These are phyloP conservation scores for Okapia johnstoni DNA, from an alignment of 2,113 vertebrate genomes.

Conservation along the genomic window DNA sequence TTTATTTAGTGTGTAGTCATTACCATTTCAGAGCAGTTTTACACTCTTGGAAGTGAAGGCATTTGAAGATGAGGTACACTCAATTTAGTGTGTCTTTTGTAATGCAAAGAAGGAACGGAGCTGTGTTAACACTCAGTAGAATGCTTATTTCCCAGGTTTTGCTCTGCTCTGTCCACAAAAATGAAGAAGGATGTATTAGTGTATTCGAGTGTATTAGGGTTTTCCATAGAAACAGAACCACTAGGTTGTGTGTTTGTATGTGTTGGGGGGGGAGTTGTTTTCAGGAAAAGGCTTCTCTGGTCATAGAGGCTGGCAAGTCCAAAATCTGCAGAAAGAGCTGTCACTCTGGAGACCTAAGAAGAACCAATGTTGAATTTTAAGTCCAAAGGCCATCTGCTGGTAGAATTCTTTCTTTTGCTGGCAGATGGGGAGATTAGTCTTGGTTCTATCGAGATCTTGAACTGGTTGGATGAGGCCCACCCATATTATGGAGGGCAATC, in stretches of 20 bases:
- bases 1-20: background rate
- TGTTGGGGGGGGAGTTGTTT: background rate
- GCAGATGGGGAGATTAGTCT: background rate
- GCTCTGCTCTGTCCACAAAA: background rate
- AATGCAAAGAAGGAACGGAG: background rate
- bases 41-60: background rate
- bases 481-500: background rate
- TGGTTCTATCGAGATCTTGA: background rate
- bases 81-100: background rate
- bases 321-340: background rate
- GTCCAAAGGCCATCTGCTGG: background rate
- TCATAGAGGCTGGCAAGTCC: background rate
- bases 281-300: background rate
- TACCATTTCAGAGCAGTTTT: background rate
- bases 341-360: background rate
- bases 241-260: background rate
- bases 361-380: background rate
- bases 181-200: background rate
- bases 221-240: background rate
- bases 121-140: background rate
- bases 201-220: background rate
- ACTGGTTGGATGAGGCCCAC: background rate
- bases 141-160: background rate
- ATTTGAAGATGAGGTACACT: background rate
- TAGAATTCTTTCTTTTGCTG: background rate